Base-by-base conservation (phyloP, 2,113 vertebrate species). In the Corythaeola cristata region DNA sequence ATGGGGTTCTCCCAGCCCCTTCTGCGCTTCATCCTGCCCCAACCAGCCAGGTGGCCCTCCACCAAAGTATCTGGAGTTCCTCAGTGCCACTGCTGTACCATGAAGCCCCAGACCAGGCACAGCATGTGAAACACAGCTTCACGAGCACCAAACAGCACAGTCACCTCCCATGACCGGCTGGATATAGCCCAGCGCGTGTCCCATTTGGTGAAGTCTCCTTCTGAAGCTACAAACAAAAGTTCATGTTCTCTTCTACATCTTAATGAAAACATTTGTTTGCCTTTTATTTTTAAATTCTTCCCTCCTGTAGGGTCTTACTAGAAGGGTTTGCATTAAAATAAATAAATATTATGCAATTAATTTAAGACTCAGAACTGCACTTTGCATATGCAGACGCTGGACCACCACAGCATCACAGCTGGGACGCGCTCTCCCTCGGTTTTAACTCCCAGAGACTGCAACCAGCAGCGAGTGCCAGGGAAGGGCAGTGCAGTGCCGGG, bases 391-490 rank as follows among this genome's bases (percentile, higher is more conserved):
- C 33, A 28, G 44, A 37, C 17, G 33, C 39, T 12, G 26, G 63
- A 12, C 35, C 47, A 16, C 22, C 44, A 12, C 52, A 28, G 39
- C 24, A 28, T 17, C 64, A 4, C 20, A 45, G 26, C 74, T 44
- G 35, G 37, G 16, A 37, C 4, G 4, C 3, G 1, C 16, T 17
- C 37, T 30, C 47, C 55, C 5, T 14, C 26, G 26, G 32, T 8
- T 21, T 32, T 26, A 27, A 12, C 39, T 28, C 41, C 56, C 50
- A 20, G 28, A 16, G 56, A 8, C 6, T 7, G 21, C 28, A 15
- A 3, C n/a, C 14, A 17, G n/a, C 14, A 28, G 39, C 1, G 14
- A 32, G 8, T 9, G 7, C 1, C 10, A 20, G 62, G 28, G n/a
- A 33, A 15, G 23, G 33, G 62, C 2, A 4, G 28, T 3, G 39